These are phyloP conservation scores for Takifugu bimaculatus DNA, from an alignment of 2,113 vertebrate species.

Conservation along the genomic window DNA sequence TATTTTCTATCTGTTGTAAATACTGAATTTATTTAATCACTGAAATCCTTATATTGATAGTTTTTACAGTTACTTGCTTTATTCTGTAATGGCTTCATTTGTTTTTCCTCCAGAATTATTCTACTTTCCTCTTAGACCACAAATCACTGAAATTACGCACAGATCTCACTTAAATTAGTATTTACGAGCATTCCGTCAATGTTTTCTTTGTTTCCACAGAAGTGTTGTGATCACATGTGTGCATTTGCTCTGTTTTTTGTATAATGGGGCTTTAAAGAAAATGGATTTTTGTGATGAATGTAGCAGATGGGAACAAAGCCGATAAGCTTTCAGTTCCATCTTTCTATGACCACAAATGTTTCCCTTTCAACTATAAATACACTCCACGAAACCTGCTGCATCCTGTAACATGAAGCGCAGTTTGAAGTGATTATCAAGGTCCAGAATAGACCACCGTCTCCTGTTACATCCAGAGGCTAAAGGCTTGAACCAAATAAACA, in stretches of 20 bases:
- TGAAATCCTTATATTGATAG: too few species aligned
- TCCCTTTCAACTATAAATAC: constrained; percentile 67
- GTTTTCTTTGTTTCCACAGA: too few species aligned
- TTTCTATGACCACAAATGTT: constrained; percentile 55
- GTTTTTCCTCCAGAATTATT: too few species aligned
- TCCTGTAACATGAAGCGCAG: constrained; percentile 58
- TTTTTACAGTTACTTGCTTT: too few species aligned
- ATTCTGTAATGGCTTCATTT: too few species aligned
- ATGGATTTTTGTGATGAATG: constrained; percentile 33
- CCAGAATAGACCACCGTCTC: constrained; percentile 60
- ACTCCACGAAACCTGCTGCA: constrained; percentile 31
- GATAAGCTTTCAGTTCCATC: constrained; percentile 19
- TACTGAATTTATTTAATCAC: too few species aligned
- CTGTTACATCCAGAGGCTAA: constrained; percentile 35
- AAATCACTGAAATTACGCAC: too few species aligned
- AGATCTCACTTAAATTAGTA: too few species aligned
- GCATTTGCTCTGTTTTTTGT: not conserved
- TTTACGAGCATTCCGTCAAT: too few species aligned
- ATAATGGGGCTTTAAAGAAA: constrained; percentile 10
- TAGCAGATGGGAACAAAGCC: constrained; percentile 40
- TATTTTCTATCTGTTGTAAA: too few species aligned
- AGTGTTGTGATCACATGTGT: not conserved
- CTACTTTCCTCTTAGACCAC: too few species aligned
- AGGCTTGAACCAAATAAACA: not conserved
- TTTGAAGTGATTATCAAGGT: constrained; percentile 57